Evolutionary conservation across 2,888 invertebrate species (phyloP), one percentile per base, ranked within the genome.

Genomic region (Eristalis intricaria): DNA sequence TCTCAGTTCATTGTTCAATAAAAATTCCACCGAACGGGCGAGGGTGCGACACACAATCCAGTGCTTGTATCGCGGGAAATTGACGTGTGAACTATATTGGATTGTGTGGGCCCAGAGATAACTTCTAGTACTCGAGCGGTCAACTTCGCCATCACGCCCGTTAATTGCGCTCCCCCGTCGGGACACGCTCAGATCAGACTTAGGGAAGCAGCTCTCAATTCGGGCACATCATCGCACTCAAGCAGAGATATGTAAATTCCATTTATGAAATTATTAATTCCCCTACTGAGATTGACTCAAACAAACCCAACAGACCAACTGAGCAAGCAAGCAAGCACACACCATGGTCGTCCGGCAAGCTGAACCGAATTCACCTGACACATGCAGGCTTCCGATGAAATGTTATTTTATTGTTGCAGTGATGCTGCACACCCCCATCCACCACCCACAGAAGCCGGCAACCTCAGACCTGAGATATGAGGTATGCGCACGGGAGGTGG

Each of bases 231-330:
- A 32, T 22, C 15, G 29, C 11, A 56, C 22, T 40, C 23, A 32
- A 66, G 65, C 40, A 60, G 38, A 69, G 71, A 73, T 76, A 87
- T 84, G 79, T 73, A 84, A 87, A 84, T 87, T 87, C 79, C 84
- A 84, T 84, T 80, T 84, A 76, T 76, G 71, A 87, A 87, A 87
- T 87, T 76, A 80, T 73, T 60, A 87, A 80, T 84, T 84, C 64
- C 60, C 60, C 29, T 56, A 56, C 40, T 26, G 60, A 29, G 60
- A 60, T 60, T 60, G 60, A 60, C 26, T 23, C 13, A 60, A 32
- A 8, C 32, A 2, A 4, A 29, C 29, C 29, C 11, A 35, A 58
- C n/a, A 23, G 38, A 43, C 66, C 68, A 68, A 60, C 76, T 40
- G 29, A 56, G 22, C 38, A 66, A 66, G 40, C 40, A 66, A 4